Conservation (phyloP, 2,113 vertebrate genomes). For the Eptesicus fuscus region DNA sequence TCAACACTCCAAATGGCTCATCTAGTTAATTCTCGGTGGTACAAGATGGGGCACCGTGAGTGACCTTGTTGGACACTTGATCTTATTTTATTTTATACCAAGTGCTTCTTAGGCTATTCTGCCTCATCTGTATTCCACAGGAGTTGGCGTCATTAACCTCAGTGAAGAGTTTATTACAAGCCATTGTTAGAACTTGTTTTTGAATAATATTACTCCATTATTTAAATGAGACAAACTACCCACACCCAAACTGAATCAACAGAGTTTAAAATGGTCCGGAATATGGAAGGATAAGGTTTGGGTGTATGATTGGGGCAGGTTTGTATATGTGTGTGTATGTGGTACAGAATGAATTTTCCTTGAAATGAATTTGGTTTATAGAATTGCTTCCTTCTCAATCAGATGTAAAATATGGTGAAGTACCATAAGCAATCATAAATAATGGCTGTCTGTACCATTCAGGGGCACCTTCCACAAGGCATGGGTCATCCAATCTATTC, state of each 20-base stretch:
- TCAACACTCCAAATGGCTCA: background rate
- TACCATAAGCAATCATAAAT: background rate
- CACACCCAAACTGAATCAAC: background rate
- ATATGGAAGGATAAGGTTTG: background rate
- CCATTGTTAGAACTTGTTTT: slow-evolving; percentile 58
- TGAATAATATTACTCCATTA: slow-evolving; percentile 51
- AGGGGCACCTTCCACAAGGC: slow-evolving; percentile 5
- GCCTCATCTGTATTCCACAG: background rate
- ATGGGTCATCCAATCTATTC: background rate
- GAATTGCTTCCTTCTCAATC: slow-evolving; percentile 35
- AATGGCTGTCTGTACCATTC: background rate
- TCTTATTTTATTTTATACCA: slow-evolving; percentile 11
- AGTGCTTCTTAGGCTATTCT: background rate
- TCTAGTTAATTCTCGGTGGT: background rate
- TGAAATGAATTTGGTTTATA: background rate
- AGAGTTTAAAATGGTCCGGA: background rate
- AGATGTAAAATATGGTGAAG: background rate
- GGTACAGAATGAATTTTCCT: background rate
- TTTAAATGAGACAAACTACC: slow-evolving; percentile 57
- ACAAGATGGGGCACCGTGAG: background rate
- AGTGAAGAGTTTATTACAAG: slow-evolving; percentile 20
- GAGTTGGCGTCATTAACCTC: background rate
- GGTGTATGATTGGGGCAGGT: background rate
- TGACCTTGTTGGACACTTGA: background rate
- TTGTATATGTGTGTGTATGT: background rate